A percentile compares a stretch with the other conserved stretches of the same genome.
phyloP scores from a whole-genome alignment of 2,888 invertebrate species.

The Drosophila anomelani region DNA sequence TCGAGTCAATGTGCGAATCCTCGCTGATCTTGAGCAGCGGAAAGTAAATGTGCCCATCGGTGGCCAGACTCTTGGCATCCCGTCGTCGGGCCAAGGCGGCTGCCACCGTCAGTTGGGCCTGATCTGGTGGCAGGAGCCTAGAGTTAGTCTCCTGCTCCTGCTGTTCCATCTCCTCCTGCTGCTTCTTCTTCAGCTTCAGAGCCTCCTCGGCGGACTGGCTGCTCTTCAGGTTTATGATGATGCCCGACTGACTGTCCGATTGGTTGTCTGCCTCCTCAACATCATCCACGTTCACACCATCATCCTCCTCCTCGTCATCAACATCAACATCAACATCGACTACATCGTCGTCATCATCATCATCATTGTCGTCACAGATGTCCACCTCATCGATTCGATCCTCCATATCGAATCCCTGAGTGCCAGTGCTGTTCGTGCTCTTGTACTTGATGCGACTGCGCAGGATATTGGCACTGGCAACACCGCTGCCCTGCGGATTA shows the following conservation, averaged over 20 bases:
- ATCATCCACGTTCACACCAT: constrained; percentile 50
- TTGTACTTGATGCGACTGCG: constrained; percentile 77
- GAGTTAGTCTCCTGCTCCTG: not conserved
- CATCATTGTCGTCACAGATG: constrained; percentile 65
- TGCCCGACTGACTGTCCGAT: constrained; percentile 69
- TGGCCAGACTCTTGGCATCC: constrained; percentile 66
- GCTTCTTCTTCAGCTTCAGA: not conserved
- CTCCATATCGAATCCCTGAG: constrained; percentile 77
- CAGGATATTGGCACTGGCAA: constrained; percentile 42
- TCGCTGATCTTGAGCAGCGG: constrained; percentile 81
- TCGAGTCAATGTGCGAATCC: constrained; percentile 82
- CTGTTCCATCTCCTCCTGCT: not conserved
- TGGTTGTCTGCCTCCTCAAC: constrained; percentile 44
- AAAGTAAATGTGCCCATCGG: constrained; percentile 81
- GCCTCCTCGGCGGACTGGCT: not conserved
- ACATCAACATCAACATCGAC: constrained; percentile 54
- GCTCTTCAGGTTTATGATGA: constrained; percentile 62
- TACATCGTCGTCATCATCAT: constrained; percentile 50
- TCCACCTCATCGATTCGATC: constrained; percentile 81
- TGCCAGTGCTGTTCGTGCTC: constrained; percentile 78
- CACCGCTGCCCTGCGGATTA: constrained; percentile 8
- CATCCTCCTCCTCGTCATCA: constrained; percentile 53
- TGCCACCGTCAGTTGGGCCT: constrained; percentile 52
- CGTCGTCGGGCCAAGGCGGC: constrained; percentile 54
- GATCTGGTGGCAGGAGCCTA: constrained; percentile 41